Evolutionary conservation across 2,888 invertebrate species (phyloP), one percentile per base, ranked within the genome.

Genomic region (Agrotis puta): DNA sequence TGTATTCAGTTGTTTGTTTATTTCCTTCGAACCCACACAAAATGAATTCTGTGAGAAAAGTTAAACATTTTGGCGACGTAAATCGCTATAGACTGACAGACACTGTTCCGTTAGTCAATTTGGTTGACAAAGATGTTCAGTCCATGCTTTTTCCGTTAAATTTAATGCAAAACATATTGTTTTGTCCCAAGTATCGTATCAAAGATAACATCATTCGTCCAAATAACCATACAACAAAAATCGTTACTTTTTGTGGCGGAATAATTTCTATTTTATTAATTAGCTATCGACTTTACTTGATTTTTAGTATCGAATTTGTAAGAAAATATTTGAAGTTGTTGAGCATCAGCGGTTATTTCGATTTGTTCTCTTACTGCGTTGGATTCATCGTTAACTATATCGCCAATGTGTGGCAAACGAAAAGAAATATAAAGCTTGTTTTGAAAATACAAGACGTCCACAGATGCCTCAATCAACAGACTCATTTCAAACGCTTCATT

Each of bases 101-200:
- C 33, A 33, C 33, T 9, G 33, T 33, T 9, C 33, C 33, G 33
- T 33, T 33, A 9, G 33, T 9, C 33, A 33, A 33, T 33, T 33
- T 33, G 33, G 18, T 74, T 22, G 79, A 78, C 27, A 62, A 78
- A 57, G 74, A 74, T 45, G 24, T 74, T 3, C 74, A 78, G 2
- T 51, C 20, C 0, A 79, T 74, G 7, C 22, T 74, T 72, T 13
- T 48, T 0, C 74, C 74, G n/a, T 6, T 79, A 0, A 48, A 74
- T 20, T 3, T 78, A 1, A 74, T 78, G 74, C 74, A 74, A 33
- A 72, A 72, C 5, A 45, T 71, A 33, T n/a, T 56, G 0, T 13
- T 64, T 4, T 48, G 47, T n/a, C 64, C 64, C 0, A 74, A 73
- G 39, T 73, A 64, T 48, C 45, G 27, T 13, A 74, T 73, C 7